Conservation (phyloP, 1,140 invertebrate species). For the Sitobion miscanthi region DNA sequence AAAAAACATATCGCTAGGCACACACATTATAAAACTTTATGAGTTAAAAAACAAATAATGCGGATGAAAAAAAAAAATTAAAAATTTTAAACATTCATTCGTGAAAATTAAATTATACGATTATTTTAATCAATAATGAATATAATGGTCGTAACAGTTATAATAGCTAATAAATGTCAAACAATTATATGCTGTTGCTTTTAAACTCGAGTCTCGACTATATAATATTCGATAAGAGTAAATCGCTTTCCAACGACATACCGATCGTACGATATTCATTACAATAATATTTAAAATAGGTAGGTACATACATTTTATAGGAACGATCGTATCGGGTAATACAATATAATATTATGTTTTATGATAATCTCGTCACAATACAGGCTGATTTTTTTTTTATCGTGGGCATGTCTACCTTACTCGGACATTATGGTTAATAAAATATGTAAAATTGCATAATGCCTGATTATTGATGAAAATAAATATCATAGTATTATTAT, state of each 20-base stretch:
- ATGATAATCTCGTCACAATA: background rate
- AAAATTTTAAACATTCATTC: background rate
- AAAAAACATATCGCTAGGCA: background rate
- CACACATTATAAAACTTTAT: background rate
- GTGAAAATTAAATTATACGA: background rate
- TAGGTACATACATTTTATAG: background rate
- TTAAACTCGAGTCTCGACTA: background rate
- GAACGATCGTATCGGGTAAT: background rate
- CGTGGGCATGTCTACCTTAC: background rate
- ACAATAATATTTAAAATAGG: background rate
- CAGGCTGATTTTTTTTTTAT: background rate
- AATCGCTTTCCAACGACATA: background rate
- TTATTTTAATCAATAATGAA: background rate
- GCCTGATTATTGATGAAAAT: background rate
- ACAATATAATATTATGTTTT: background rate
- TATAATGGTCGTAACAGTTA: background rate
- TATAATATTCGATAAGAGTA: background rate
- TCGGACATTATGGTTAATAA: background rate
- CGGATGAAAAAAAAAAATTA: background rate
- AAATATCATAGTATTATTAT: too few relatives aligned
- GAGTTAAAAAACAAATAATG: background rate
- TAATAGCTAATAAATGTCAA: background rate
- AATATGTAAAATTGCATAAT: background rate
- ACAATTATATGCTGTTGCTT: background rate
- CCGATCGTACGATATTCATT: too few relatives aligned